These are phyloP conservation scores for Hydropotes inermis DNA, from an alignment of 2,113 vertebrate species.

Conservation along the genomic window DNA sequence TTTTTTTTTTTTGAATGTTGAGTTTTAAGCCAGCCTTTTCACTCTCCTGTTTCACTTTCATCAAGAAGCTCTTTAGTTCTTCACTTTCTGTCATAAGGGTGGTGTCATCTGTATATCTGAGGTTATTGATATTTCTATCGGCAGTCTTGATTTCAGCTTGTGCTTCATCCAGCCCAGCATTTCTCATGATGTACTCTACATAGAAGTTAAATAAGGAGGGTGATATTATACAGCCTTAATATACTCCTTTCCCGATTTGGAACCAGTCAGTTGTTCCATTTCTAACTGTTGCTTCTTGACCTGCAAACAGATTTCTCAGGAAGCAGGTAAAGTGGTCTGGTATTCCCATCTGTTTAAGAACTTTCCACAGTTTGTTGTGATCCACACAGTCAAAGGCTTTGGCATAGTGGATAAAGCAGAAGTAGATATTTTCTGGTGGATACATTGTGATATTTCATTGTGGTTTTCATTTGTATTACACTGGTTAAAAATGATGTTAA, in stretches of 20 bases:
- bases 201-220: background rate
- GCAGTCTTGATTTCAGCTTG: background rate
- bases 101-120: background rate
- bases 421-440: background rate
- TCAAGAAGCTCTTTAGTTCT: too few relatives aligned
- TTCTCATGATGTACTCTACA: background rate
- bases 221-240: background rate
- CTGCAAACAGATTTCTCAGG: background rate
- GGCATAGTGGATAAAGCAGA: background rate
- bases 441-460: background rate
- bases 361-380: background rate
- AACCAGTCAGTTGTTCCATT: background rate
- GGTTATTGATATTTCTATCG: background rate
- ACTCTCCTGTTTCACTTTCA: too few relatives aligned
- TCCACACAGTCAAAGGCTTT: background rate
- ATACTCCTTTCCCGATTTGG: background rate
- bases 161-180: background rate
- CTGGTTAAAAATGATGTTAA: background rate
- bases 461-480: background rate
- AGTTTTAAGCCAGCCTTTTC: too few relatives aligned
- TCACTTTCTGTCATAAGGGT: too few relatives aligned
- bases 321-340: background rate
- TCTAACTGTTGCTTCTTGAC: background rate
- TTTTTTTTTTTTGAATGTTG: too few relatives aligned
- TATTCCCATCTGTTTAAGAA: background rate